phyloP scores from a whole-genome alignment of 2,113 vertebrate genomes.

The Cyprinodon variegatus region DNA sequence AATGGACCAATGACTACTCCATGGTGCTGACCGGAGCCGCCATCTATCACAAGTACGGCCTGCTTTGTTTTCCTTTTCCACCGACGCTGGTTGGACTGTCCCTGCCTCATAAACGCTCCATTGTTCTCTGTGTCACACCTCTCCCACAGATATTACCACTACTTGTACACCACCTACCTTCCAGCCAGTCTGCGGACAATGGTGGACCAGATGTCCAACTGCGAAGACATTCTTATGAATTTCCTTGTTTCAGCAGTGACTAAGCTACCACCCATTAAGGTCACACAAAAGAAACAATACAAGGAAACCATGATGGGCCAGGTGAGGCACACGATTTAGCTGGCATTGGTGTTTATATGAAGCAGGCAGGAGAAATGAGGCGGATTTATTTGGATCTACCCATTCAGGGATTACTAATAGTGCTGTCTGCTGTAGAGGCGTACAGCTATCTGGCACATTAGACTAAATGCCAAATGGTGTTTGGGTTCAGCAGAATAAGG shows the following conservation, averaged over 20 bases:
- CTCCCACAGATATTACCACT: constrained; percentile 93
- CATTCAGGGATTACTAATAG: background rate
- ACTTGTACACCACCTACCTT: constrained; percentile 97
- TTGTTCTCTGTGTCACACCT: background rate
- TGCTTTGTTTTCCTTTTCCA: background rate
- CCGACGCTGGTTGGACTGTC: background rate
- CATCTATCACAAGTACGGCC: constrained; percentile 96
- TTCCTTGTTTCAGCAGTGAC: constrained; percentile 97
- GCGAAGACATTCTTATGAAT: constrained; percentile 99
- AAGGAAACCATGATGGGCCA: constrained; percentile 99
- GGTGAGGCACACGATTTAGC: constrained; percentile 73
- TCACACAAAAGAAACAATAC: constrained; percentile 99
- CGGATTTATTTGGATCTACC: background rate
- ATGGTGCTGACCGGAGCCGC: constrained; percentile 99
- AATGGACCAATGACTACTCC: constrained; percentile 99
- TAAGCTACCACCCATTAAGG: constrained; percentile 98
- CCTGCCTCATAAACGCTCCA: background rate
- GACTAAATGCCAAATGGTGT: constrained; percentile 3
- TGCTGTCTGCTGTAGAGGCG: background rate
- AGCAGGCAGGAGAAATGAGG: background rate
- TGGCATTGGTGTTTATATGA: background rate
- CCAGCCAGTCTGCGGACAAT: constrained; percentile 93
- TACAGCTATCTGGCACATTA: constrained; percentile 12
- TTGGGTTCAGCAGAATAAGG: background rate
- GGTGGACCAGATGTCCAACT: constrained; percentile 99